Evolutionary conservation across 2,888 invertebrate genomes (phyloP), one percentile per base, ranked within the genome.

Genomic region (Apantesis nais): DNA sequence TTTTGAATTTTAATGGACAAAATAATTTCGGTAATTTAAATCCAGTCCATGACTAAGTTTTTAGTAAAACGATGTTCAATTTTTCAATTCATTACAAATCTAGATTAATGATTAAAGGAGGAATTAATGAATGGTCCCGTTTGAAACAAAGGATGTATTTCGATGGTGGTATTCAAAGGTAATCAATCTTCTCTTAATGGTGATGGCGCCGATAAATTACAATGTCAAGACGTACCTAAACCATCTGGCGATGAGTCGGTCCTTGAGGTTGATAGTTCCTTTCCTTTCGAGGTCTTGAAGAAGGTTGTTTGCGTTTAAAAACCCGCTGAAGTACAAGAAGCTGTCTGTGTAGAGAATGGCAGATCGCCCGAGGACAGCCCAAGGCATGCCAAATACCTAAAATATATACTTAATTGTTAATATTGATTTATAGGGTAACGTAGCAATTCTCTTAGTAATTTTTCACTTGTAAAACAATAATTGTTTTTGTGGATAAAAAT

Each of bases 321-420:
- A 94, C 1, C 96, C 96, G 76, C 96, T 96, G 25, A 96, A 88
- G 72, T 96, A 92, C 25, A 96, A 88, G 80, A 96, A 96, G 64
- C 95, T 95, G 85, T 96, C 96, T 0, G 96, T 96, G 85, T 96
- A 96, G 29, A 96, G 88, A 25, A 96, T 96, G 0, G 96, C 96
- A 5, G 96, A 96, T 52, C 96, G 92, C 11, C 96, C 96, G 4
- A 96, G 85, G 0, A 96, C 95, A 0, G 96, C 95, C 96, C 96
- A 96, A 0, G 95, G 94, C 93, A 93, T 95, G 0, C 93, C 93
- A 67, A 94, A 95, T 8, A 94, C 92, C 94, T 95, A 83, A 11
- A 87, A 88, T 71, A 16, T 29, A 60, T 12, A 0, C 9, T 61
- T 55, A n/a, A 34, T 34, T 31, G 25, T 58, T 62, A 60, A 44